These are phyloP conservation scores for Cecropterus lyciades DNA, from an alignment of 1,140 invertebrate species.

Conservation along the genomic window DNA sequence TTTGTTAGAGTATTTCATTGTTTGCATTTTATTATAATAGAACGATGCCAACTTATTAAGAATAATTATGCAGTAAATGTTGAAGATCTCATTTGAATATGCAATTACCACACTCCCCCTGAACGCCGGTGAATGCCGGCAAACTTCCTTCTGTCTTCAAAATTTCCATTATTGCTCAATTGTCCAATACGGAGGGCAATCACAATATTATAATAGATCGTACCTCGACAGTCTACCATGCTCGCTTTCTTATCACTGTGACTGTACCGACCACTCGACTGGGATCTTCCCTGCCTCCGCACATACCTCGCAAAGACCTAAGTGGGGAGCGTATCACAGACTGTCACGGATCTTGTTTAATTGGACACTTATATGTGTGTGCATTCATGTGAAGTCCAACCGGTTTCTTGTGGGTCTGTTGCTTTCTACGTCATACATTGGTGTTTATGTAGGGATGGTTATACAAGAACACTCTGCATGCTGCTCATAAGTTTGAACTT, in stretches of 20 bases:
- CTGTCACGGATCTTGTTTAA: conserved; percentile 71
- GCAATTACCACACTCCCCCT: conserved; percentile 26
- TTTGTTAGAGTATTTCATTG: neutral
- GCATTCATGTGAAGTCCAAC: conserved; percentile 73
- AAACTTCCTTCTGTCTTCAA: conserved; percentile 26
- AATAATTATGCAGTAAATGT: conserved; percentile 5
- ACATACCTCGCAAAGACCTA: conserved; percentile 45
- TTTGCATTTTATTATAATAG: conserved; percentile 1
- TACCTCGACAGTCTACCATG: conserved; percentile 62
- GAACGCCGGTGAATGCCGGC: conserved; percentile 15
- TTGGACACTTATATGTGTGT: conserved; percentile 73
- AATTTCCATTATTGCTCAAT: conserved; percentile 40
- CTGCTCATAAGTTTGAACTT: conserved; percentile 64
- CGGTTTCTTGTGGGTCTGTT: conserved; percentile 72
- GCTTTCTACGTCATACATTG: conserved; percentile 77
- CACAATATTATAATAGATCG: conserved; percentile 67
- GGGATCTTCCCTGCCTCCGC: conserved; percentile 53
- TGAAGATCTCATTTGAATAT: conserved; percentile 12
- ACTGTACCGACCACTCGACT: conserved; percentile 51
- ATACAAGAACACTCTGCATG: conserved; percentile 52
- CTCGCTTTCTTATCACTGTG: conserved; percentile 71
- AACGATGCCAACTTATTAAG: neutral
- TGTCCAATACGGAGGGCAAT: conserved; percentile 57
- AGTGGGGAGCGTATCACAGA: conserved; percentile 55
- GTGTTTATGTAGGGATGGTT: conserved; percentile 63